Percentiles rank a stretch among this genome's conserved stretches.
Evolutionary conservation across 2,113 vertebrate genomes (phyloP).

Genomic region (Clarias magur): DNA sequence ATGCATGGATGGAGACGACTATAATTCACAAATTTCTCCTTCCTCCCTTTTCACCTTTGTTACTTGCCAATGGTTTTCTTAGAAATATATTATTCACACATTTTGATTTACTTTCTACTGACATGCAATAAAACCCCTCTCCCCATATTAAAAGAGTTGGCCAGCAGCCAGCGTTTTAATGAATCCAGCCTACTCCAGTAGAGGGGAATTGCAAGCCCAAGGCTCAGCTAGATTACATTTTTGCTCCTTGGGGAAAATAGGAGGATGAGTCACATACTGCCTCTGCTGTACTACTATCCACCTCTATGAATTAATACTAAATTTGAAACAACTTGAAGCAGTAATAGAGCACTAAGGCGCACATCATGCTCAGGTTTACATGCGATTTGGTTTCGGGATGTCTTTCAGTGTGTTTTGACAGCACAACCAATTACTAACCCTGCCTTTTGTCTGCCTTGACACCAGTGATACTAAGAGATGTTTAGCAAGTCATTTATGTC

Average conservation of each 20-base stretch:
- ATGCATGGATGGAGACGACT: constrained; percentile 78
- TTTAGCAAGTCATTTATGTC: constrained; percentile 15
- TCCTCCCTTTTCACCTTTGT: constrained; percentile 65
- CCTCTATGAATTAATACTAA: constrained; percentile 73
- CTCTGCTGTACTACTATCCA: constrained; percentile 60
- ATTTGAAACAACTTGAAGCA: constrained; percentile 72
- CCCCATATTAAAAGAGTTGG: constrained; percentile 98
- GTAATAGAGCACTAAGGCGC: constrained; percentile 35
- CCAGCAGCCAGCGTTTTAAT: constrained; percentile 97
- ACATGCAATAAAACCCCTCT: constrained; percentile 92
- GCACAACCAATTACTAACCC: constrained; percentile 6
- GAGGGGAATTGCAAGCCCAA: constrained; percentile 81
- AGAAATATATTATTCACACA: constrained; percentile 95
- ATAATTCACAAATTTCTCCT: constrained; percentile 80
- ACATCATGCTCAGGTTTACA: constrained; percentile 28
- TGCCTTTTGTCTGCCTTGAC: constrained; percentile 13
- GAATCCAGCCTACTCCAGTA: constrained; percentile 94
- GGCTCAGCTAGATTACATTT: constrained; percentile 77
- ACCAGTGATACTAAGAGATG: constrained; percentile 11
- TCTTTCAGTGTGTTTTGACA: constrained; percentile 34
- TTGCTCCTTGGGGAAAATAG: constrained; percentile 71
- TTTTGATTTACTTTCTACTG: constrained; percentile 99
- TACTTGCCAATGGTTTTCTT: constrained; percentile 79
- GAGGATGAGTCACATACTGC: constrained; percentile 74
- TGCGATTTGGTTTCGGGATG: constrained; percentile 34